Base-by-base conservation (phyloP, 1,140 invertebrate species). In the Papilio helenus region DNA sequence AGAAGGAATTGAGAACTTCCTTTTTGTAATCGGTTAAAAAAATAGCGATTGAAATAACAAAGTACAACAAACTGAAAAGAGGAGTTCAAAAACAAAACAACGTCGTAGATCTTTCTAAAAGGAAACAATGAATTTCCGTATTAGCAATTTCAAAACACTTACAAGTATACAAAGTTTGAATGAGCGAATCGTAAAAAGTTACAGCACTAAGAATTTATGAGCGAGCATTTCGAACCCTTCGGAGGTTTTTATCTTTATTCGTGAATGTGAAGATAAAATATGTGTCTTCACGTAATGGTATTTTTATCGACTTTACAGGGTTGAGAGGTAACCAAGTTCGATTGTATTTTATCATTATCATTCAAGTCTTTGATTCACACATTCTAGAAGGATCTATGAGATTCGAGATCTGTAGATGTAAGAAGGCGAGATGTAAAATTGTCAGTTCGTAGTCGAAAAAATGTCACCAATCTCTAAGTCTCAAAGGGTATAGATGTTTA, bases 181-280 rank as follows among this genome's bases (percentile, higher is more conserved):
- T 73, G 42, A 73, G n/a, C 39, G 20, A 73, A 73, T 44, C 42
- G 39, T 44, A 44, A 73, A 49, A 73, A 73, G 42, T 73, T 46
- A 44, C 71, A 26, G 46, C 58, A 46, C 71, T 39, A 80, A 76
- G 72, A 80, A 80, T 80, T 80, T 80, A 77, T 80, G 73, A 73
- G 44, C 71, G 79, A 74, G 73, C 79, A 80, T 80, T 80, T 80
- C 29, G 42, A 77, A 39, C 29, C 58, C 9, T 61, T 55, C 29
- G 10, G 10, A 3, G 44, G 42, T 73, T 73, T 73, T 80, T 80
- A 80, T 80, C 79, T 76, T 73, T 73, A 73, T 73, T 23, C 72
- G n/a, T 72, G 74, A 72, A 80, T 80, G 42, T 65, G 46, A 26
- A 72, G 39, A 80, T 80, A 80, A 80, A 65, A 68, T 76, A 79